Percentiles rank a stretch among this genome's conserved stretches.
Evolutionary conservation across 1,140 invertebrate genomes (phyloP).

Genomic region (Tetragnatha versicolor): DNA sequence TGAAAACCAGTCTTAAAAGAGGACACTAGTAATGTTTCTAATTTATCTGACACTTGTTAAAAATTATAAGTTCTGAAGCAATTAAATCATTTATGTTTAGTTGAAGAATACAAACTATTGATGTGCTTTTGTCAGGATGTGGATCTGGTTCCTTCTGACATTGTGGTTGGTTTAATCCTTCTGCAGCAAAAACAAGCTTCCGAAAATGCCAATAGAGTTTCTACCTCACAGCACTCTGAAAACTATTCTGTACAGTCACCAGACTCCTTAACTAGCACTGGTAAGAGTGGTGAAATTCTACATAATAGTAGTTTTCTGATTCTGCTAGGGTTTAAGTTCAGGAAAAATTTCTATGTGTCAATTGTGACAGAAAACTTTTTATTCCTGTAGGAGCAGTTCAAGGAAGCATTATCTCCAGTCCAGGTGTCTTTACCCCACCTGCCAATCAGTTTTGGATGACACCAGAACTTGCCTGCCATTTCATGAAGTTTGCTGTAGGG

Average conservation of each 20-base stretch:
- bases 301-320: not conserved
- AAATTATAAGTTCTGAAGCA: too few relatives aligned
- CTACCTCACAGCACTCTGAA: constrained; percentile 58
- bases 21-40: too few relatives aligned
- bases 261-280: constrained; percentile 51
- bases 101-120: too few relatives aligned
- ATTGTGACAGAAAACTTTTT: not conserved
- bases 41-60: too few relatives aligned
- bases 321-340: not conserved
- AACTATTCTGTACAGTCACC: constrained; percentile 49
- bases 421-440: constrained; percentile 53
- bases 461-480: constrained; percentile 76
- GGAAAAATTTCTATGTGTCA: too few relatives aligned
- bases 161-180: constrained; percentile 84
- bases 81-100: too few relatives aligned
- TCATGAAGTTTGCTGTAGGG: constrained; percentile 79
- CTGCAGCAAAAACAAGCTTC: constrained; percentile 68
- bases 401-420: constrained; percentile 48
- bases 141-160: constrained; percentile 86
- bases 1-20: too few relatives aligned
- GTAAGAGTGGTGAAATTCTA: not conserved
- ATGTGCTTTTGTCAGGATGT: constrained; percentile 80
- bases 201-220: constrained; percentile 71
- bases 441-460: constrained; percentile 75
- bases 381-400: constrained; percentile 35